phyloP scores from a whole-genome alignment of 23 tunicate genomes.

The Trididemnum miniatum region DNA sequence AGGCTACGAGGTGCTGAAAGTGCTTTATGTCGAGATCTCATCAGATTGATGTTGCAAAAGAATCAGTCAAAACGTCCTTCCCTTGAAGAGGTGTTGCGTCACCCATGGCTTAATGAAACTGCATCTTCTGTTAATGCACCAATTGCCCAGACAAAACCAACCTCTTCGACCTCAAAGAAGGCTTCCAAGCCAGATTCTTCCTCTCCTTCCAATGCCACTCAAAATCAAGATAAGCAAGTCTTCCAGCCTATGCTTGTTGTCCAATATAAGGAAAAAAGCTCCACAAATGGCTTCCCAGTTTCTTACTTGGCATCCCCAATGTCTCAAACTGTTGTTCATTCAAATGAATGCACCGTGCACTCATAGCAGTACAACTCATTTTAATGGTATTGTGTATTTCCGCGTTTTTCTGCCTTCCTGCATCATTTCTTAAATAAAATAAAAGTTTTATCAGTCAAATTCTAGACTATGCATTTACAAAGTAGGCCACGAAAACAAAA shows the following conservation, averaged over 20 bases:
- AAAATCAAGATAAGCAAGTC: background rate
- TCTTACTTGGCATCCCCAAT: background rate
- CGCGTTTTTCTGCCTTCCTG: no score
- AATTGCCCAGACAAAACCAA: background rate
- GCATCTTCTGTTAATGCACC: background rate
- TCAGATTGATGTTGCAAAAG: slow-evolving; percentile 71
- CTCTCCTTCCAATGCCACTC: background rate
- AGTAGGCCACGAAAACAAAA: no score
- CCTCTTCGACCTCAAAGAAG: no score
- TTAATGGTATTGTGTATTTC: no score
- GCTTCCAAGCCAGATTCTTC: no score
- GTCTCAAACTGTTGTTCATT: slow-evolving; percentile 1
- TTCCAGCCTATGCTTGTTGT: background rate
- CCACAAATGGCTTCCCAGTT: background rate
- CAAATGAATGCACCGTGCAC: slow-evolving; percentile 5
- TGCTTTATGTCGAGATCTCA: slow-evolving; percentile 58
- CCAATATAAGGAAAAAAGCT: background rate
- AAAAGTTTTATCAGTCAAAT: no score
- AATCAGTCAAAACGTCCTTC: slow-evolving; percentile 66
- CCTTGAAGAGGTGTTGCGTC: slow-evolving; percentile 59
- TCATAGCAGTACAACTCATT: background rate
- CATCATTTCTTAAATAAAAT: no score
- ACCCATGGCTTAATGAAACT: slow-evolving; percentile 61
- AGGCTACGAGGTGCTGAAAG: slow-evolving; percentile 36
- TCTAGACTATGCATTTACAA: no score